Evolutionary conservation across 1,140 invertebrate species (phyloP).

Genomic region (Aporrectodea caliginosa): DNA sequence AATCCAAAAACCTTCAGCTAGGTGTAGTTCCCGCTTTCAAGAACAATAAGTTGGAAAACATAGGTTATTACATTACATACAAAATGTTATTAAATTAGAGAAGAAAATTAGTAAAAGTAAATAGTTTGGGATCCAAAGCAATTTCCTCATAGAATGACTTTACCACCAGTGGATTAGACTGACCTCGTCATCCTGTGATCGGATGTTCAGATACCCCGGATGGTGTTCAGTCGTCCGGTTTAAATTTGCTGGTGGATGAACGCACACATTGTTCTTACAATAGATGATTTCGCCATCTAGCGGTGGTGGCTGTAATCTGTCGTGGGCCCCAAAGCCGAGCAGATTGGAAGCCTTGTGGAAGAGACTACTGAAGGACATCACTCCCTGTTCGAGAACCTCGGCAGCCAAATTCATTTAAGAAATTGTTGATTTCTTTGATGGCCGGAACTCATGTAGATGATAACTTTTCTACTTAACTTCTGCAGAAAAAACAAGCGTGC

Average conservation of each 20-base stretch:
- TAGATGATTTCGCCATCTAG: slow-evolving; percentile 56
- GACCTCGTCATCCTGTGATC: slow-evolving; percentile 65
- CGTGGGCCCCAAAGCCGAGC: slow-evolving; percentile 42
- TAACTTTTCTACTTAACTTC: no score
- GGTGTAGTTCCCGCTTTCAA: no score
- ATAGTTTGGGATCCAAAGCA: no score
- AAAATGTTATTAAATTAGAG: no score
- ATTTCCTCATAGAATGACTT: slow-evolving; percentile 4
- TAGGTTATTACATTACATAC: no score
- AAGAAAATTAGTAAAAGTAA: no score
- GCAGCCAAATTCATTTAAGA: background rate
- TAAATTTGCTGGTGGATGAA: slow-evolving; percentile 80
- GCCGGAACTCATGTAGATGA: background rate
- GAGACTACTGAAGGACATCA: slow-evolving; percentile 49
- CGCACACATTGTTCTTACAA: slow-evolving; percentile 85
- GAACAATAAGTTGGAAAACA: no score
- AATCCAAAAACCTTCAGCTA: no score
- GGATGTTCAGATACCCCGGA: slow-evolving; percentile 84
- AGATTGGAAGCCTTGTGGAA: slow-evolving; percentile 50
- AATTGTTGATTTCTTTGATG: background rate
- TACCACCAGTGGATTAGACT: no score
- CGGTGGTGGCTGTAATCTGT: slow-evolving; percentile 43
- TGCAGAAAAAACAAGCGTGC: no score
- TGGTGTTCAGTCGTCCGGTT: slow-evolving; percentile 78
- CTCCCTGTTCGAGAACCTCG: background rate